Conservation (phyloP, 2,113 vertebrate genomes). For the Lepus americanus region DNA sequence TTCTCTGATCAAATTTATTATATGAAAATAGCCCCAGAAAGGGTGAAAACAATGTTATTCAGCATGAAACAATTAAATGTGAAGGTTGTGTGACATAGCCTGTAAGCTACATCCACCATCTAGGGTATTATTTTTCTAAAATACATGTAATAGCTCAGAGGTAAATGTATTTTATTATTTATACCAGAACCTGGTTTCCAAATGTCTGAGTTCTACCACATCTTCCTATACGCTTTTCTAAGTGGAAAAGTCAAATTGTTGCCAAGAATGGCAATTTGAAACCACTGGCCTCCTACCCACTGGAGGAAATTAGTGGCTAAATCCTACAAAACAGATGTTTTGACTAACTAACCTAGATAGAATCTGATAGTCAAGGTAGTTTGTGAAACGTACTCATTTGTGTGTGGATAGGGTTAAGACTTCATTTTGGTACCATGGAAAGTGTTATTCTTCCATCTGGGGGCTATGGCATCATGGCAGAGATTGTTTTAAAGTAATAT, state of each 20-base stretch:
- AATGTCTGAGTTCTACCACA: not conserved
- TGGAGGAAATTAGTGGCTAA: constrained; percentile 8
- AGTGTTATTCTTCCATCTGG: not conserved
- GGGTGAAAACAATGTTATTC: not conserved
- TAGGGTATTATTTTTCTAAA: not conserved
- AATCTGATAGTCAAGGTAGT: not conserved
- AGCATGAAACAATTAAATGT: constrained; percentile 31
- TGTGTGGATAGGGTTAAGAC: not conserved
- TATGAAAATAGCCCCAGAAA: not conserved
- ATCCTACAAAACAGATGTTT: not conserved
- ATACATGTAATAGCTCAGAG: not conserved
- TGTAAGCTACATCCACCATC: not conserved
- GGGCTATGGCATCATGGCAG: not conserved
- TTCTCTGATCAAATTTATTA: constrained; percentile 29
- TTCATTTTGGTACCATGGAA: not conserved
- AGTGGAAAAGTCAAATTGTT: constrained; percentile 31
- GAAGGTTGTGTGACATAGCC: not conserved
- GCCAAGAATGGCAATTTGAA: not conserved
- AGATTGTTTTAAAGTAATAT: constrained; percentile 22
- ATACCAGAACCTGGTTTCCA: not conserved
- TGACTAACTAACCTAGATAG: not conserved
- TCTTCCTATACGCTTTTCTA: constrained; percentile 36
- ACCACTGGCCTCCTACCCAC: not conserved
- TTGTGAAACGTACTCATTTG: not conserved
- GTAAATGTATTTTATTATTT: constrained; percentile 35